Percentiles rank a stretch among this genome's conserved stretches.
phyloP scores from a whole-genome alignment of 2,888 invertebrate species.

The Habroteleia sp. region DNA sequence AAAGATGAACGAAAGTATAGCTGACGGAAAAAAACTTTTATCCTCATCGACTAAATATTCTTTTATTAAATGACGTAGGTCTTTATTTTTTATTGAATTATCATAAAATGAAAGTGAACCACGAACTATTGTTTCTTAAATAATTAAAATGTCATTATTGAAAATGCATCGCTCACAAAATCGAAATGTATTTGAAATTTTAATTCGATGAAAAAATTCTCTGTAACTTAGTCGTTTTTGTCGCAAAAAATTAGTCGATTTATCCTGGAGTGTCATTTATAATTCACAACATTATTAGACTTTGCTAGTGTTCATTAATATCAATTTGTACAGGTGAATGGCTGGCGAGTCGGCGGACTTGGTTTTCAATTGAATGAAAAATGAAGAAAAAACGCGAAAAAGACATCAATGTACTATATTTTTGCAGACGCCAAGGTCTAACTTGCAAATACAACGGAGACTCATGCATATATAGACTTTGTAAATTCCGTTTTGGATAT shows the following conservation, averaged over 20 bases:
- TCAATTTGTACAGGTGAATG: conserved; percentile 2
- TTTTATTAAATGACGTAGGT: no score
- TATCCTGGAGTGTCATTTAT: background rate
- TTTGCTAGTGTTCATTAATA: conserved; percentile 3
- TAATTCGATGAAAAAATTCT: background rate
- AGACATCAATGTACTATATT: background rate
- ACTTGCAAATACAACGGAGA: conserved; percentile 14
- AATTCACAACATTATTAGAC: conserved; percentile 3
- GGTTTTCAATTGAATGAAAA: conserved; percentile 7
- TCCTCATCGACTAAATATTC: no score
- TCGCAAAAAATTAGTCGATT: background rate
- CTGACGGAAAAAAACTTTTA: no score
- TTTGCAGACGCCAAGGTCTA: conserved; percentile 19
- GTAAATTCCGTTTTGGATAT: conserved; percentile 27
- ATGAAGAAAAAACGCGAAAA: conserved; percentile 21
- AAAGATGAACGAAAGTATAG: no score
- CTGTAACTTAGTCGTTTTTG: background rate
- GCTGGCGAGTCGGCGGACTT: background rate
- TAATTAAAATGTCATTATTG: no score
- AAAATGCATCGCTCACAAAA: no score
- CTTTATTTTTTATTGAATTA: no score
- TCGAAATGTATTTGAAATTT: conserved; percentile 7
- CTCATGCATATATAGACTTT: conserved; percentile 28
- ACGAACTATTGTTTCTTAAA: no score
- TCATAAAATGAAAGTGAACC: conserved; percentile 3